Percentiles rank a stretch among this genome's conserved stretches.
These are phyloP conservation scores for Cinclus cinclus DNA, from an alignment of 2,113 vertebrate genomes.

Conservation along the genomic window DNA sequence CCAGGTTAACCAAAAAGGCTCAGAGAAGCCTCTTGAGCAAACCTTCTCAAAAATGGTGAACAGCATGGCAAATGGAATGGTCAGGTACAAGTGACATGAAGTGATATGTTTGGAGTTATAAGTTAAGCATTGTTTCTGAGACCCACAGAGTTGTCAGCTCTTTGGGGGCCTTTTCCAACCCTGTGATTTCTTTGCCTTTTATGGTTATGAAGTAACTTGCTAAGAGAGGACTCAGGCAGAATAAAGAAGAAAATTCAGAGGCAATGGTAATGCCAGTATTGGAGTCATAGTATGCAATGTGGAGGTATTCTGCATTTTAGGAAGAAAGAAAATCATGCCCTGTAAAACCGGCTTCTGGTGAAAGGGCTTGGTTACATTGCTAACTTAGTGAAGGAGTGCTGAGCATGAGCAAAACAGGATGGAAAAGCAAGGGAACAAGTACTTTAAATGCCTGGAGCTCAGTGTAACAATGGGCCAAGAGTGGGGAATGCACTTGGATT, in stretches of 20 bases:
- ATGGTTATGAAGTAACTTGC: not conserved
- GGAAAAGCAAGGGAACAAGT: not conserved
- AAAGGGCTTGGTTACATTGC: not conserved
- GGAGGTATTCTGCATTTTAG: not conserved
- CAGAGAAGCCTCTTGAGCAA: constrained; percentile 91
- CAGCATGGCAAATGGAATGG: constrained; percentile 85
- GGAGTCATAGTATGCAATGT: not conserved
- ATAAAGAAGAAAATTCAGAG: not conserved
- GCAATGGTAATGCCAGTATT: not conserved
- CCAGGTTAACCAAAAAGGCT: constrained; percentile 95
- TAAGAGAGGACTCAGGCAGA: not conserved
- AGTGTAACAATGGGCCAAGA: not conserved
- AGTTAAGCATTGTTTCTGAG: not conserved
- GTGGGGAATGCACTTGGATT: not conserved
- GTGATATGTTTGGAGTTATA: not conserved
- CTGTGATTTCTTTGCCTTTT: not conserved
- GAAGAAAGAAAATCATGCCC: not conserved
- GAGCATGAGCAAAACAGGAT: not conserved
- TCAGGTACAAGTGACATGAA: constrained; percentile 78
- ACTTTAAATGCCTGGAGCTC: not conserved
- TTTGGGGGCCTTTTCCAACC: not conserved
- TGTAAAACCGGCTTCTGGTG: not conserved
- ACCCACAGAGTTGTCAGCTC: not conserved
- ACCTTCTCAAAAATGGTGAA: constrained; percentile 88
- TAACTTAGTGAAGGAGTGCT: not conserved